phyloP scores from a whole-genome alignment of 2,113 vertebrate genomes.

The Ranitomeya imitator region DNA sequence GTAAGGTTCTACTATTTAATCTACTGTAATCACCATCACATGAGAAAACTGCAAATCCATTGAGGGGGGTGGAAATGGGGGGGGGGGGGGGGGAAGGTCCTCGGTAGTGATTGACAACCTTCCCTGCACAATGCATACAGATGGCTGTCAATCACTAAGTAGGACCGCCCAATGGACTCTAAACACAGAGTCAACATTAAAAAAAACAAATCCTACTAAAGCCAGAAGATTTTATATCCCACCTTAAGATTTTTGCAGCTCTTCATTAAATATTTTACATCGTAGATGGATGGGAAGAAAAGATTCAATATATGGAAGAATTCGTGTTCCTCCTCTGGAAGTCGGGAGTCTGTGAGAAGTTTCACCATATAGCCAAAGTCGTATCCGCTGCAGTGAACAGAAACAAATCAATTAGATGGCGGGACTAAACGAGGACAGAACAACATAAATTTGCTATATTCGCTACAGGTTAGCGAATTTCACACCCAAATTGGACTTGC shows the following conservation, averaged over 20 bases:
- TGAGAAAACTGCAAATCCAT: too few species aligned
- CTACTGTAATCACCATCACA: too few species aligned
- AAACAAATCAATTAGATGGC: not conserved
- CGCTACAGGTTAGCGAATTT: too few species aligned
- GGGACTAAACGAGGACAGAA: not conserved
- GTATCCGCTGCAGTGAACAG: conserved; percentile 80
- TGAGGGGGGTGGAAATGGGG: too few species aligned
- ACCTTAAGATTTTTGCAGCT: conserved; percentile 99
- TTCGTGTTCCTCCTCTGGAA: conserved; percentile 96
- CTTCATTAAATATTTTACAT: conserved; percentile 98
- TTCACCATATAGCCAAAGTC: conserved; percentile 99
- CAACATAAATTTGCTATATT: not conserved
- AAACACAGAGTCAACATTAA: too few species aligned
- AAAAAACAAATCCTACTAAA: not conserved
- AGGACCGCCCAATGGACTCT: too few species aligned
- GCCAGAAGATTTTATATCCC: conserved; percentile 26
- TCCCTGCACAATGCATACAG: too few species aligned
- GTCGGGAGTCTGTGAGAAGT: conserved; percentile 89
- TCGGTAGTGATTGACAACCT: too few species aligned
- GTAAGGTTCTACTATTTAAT: not conserved
- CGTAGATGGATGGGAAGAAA: conserved; percentile 97
- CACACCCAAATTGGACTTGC: too few species aligned
- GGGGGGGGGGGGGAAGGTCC: too few species aligned
- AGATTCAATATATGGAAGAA: conserved; percentile 98
- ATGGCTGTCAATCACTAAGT: too few species aligned